Evolutionary conservation across 2,113 vertebrate species (phyloP), one percentile per base, ranked within the genome.

Genomic region (Accipiter cooperii): DNA sequence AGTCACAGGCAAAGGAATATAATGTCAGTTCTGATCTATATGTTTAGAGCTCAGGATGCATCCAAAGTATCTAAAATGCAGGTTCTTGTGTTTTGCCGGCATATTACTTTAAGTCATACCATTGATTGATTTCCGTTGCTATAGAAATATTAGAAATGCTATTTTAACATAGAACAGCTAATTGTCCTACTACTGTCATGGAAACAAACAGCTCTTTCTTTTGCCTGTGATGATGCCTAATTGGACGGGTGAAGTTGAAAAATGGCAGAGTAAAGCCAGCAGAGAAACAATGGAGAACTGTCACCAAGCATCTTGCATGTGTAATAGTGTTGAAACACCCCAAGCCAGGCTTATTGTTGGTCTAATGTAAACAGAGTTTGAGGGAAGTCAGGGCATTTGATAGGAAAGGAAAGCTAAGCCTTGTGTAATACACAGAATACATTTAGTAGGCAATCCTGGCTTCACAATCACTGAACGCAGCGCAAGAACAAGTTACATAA

Each of bases 101-200:
- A 26, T 86, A 55, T 68, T 95, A 85, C 93, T 97, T 96, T 91
- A 96, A 96, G 93, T 97, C 93, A 86, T 94, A 84, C 94, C 82
- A 90, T 95, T 97, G 96, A 97, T 96, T 97, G 96, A 96, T 92
- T 97, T 96, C 55, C 71, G 96, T 97, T 98, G 94, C 97, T 95
- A 95, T 97, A 97, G 97, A 97, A 97, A 96, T 93, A 2, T 22
- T 92, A 95, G 78, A 96, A 97, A 96, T 97, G 92, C 94, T 82
- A 69, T 96, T 97, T 97, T 97, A 97, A 96, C 95, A 93, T 94
- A 95, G 95, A 98, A 87, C 90, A 96, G 87, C 94, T 98, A 97
- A 98, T 98, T 97, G 96, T 96, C 95, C 86, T 91, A 84, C 93
- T 97, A 94, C 96, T 97, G 96, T 97, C 96, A 96, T 94, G 96